Conservation (phyloP, 2,888 invertebrate species). For the Agriopis aurantiaria region DNA sequence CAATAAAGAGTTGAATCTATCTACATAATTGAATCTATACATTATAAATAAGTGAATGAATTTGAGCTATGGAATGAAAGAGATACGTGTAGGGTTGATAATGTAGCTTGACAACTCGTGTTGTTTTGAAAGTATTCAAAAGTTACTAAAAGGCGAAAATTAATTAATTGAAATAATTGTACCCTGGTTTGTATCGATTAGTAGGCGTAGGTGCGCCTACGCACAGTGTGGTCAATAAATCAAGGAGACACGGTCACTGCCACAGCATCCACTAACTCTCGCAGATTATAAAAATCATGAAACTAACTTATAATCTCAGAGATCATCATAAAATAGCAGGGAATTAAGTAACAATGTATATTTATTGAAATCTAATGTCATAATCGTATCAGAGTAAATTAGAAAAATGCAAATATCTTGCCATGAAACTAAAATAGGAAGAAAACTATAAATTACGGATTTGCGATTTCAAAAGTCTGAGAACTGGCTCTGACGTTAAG, state of each 20-base stretch:
- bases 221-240: slow-evolving; percentile 61
- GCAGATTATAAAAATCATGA: not conserved
- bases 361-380: slow-evolving; percentile 15
- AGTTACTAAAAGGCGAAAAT: slow-evolving; percentile 38
- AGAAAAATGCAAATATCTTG: slow-evolving; percentile 29
- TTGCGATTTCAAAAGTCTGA: slow-evolving; percentile 2
- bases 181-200: slow-evolving; percentile 35
- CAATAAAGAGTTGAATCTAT: no score
- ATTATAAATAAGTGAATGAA: no score
- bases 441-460: slow-evolving; percentile 28
- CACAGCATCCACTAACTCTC: slow-evolving; percentile 54
- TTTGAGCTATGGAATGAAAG: no score
- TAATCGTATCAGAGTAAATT: slow-evolving; percentile 13
- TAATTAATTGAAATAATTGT: slow-evolving; percentile 46
- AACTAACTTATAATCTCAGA: slow-evolving; percentile 10
- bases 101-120: no score
- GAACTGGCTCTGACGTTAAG: slow-evolving; percentile 6
- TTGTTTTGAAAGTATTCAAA: not conserved
- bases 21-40: no score
- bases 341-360: slow-evolving; percentile 23
- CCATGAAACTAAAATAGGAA: slow-evolving; percentile 22
- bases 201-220: slow-evolving; percentile 70
- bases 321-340: slow-evolving; percentile 21
- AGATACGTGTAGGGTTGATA: no score
- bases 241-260: slow-evolving; percentile 57